Evolutionary conservation across 1,140 invertebrate genomes (phyloP).

Genomic region (Hycleus phaleratus): DNA sequence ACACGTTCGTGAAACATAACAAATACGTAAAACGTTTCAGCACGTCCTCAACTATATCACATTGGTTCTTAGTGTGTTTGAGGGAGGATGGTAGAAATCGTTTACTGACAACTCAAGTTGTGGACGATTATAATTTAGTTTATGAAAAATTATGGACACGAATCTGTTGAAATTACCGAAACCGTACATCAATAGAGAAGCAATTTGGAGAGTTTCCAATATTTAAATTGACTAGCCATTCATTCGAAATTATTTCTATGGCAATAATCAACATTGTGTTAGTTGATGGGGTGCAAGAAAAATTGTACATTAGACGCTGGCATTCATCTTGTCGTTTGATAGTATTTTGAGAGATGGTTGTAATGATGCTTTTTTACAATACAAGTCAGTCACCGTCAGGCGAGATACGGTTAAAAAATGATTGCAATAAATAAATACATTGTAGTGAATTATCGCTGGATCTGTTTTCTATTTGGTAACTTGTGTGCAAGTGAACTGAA

Average conservation of each 20-base stretch:
- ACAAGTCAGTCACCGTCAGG: slow-evolving; percentile 4
- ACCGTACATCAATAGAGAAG: neutral
- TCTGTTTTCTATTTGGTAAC: slow-evolving; percentile 24
- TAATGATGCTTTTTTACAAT: slow-evolving; percentile 1
- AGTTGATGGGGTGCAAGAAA: neutral
- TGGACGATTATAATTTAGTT: slow-evolving; percentile 8
- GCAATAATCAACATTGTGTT: neutral
- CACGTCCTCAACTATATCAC: slow-evolving; percentile 13
- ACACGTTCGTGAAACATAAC: slow-evolving; percentile 17
- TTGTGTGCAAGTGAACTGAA: neutral
- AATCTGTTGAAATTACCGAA: neutral
- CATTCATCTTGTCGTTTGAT: neutral
- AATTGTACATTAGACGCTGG: neutral
- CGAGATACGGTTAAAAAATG: slow-evolving; percentile 13
- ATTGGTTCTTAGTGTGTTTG: neutral
- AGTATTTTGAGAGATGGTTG: slow-evolving; percentile 1
- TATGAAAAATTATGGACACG: slow-evolving; percentile 2
- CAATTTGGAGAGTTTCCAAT: neutral
- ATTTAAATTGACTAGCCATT: neutral
- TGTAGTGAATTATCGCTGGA: slow-evolving; percentile 25
- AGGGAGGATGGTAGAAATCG: neutral
- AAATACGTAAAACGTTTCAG: slow-evolving; percentile 14
- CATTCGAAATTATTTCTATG: neutral
- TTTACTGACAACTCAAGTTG: slow-evolving; percentile 1
- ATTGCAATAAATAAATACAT: slow-evolving; percentile 27